These are phyloP conservation scores for Microtus oregoni DNA, from an alignment of 2,113 vertebrate species.

Conservation along the genomic window DNA sequence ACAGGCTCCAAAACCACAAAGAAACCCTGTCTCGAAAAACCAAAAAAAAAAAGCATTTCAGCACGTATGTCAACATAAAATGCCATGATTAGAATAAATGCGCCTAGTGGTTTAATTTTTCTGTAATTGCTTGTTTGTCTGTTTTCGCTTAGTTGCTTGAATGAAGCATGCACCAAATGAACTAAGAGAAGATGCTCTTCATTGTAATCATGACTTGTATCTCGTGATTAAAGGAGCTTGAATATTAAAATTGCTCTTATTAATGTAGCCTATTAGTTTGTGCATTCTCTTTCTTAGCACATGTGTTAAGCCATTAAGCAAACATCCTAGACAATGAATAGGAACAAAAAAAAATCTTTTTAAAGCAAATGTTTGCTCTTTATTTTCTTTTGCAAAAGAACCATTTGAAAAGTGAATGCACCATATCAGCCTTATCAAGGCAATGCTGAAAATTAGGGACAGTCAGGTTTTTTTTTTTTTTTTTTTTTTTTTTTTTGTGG, in stretches of 20 bases:
- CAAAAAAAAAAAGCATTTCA: too few species aligned
- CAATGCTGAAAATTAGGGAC: conserved; percentile 6
- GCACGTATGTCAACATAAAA: background rate
- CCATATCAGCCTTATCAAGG: conserved; percentile 16
- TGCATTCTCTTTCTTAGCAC: background rate
- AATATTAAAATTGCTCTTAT: conserved; percentile 63
- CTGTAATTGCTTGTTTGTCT: conserved; percentile 42
- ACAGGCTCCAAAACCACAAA: too few species aligned
- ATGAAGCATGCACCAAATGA: conserved; percentile 46
- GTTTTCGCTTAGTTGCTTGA: conserved; percentile 45
- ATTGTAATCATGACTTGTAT: conserved; percentile 1
- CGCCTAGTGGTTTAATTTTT: background rate
- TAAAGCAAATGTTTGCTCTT: conserved; percentile 48
- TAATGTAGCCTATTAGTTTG: conserved; percentile 60
- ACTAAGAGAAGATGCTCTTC: background rate
- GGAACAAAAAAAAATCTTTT: conserved; percentile 42
- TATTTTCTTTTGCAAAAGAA: conserved; percentile 44
- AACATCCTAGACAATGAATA: conserved; percentile 56
- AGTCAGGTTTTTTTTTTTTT: background rate
- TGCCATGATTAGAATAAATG: conserved; percentile 55
- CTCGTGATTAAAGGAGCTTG: conserved; percentile 34
- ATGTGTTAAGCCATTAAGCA: conserved; percentile 2
- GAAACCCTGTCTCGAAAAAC: too few species aligned
- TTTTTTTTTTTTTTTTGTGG: conserved; percentile 18
- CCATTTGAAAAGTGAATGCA: conserved; percentile 59